Evolutionary conservation across 2,113 vertebrate species (phyloP), one percentile per base, ranked within the genome.

Genomic region (Seriola rivoliana): DNA sequence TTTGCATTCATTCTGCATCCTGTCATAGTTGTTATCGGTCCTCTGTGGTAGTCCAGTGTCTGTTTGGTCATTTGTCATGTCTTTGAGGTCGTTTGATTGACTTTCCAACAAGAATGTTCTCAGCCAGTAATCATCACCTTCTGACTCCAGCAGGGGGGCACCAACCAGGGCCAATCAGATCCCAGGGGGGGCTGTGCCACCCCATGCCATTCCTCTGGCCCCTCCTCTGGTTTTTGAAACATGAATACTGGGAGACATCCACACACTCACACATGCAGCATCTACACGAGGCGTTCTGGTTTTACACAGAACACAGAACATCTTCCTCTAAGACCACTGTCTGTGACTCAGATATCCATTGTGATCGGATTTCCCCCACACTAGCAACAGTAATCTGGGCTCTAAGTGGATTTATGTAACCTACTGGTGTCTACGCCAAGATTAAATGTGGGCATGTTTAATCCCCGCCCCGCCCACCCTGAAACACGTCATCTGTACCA

Each of bases 391-490:
- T 94, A 92, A 94, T 93, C 91, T 91, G 78, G 8, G 81, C 87
- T 84, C 52, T 87, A 85, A 90, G 65, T 89, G 90, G 88, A 90
- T 94, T 93, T 92, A 92, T 80, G 81, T 91, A 91, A 94, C 85
- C 58, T 63, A 21, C 78, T 80, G 82, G 90, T 87, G 91, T 91
- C 89, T 87, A 76, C 63, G 42, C 44, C 4, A 3, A 85, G 92
- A 94, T 91, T 93, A 93, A 89, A 87, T 11, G 36, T 71, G 82
- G 70, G 79, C 71, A 46, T 69, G 59, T 80, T 90, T 90, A 93
- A 93, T 93, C 92, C 73, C 36, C 0, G 68, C 78, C 46, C 64
- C 73, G 14, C 71, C 75, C 79, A 32, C 62, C 62, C 38, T 21
- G n/a, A 68, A 67, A 59, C 34, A 32, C n/a, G 13, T 79, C 71